Conservation (phyloP, 1,140 invertebrate species). For the Megathymus violae region DNA sequence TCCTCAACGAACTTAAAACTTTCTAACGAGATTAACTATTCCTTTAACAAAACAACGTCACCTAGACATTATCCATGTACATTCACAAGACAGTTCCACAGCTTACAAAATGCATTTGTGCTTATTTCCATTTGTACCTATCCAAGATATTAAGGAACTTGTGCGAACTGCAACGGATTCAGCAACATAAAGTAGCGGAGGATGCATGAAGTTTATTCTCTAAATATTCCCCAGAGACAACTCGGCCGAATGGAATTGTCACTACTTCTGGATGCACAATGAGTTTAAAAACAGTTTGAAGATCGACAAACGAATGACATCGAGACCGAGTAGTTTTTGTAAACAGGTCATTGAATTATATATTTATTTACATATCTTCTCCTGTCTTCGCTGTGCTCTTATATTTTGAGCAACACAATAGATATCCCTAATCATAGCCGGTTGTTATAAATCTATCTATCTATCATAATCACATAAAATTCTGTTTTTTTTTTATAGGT, state of each 20-base stretch:
- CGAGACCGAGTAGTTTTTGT: too few species aligned
- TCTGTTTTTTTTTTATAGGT: too few species aligned
- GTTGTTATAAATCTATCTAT: too few species aligned
- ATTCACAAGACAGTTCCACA: constrained; percentile 12
- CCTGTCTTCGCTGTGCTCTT: too few species aligned
- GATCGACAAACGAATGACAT: constrained; percentile 1
- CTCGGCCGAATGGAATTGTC: constrained; percentile 48
- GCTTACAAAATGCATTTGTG: constrained; percentile 25
- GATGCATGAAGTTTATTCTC: constrained; percentile 75
- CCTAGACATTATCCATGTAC: constrained; percentile 19
- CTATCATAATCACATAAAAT: too few species aligned
- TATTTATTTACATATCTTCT: too few species aligned
- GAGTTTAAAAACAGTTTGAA: not conserved
- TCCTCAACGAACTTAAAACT: not conserved
- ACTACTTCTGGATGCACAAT: constrained; percentile 46
- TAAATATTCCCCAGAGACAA: constrained; percentile 73
- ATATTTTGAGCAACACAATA: too few species aligned
- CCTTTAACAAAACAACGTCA: constrained; percentile 15
- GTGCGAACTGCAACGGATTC: constrained; percentile 61
- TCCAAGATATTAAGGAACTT: constrained; percentile 45
- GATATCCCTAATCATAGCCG: too few species aligned
- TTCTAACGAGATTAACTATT: constrained; percentile 16
- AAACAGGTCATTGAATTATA: too few species aligned
- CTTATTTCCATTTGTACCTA: constrained; percentile 36
- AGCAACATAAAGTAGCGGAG: constrained; percentile 64